Percentiles rank a stretch among this genome's conserved stretches.
Conservation (phyloP, 2,888 invertebrate genomes). For the Bhutanitis thaidina region DNA sequence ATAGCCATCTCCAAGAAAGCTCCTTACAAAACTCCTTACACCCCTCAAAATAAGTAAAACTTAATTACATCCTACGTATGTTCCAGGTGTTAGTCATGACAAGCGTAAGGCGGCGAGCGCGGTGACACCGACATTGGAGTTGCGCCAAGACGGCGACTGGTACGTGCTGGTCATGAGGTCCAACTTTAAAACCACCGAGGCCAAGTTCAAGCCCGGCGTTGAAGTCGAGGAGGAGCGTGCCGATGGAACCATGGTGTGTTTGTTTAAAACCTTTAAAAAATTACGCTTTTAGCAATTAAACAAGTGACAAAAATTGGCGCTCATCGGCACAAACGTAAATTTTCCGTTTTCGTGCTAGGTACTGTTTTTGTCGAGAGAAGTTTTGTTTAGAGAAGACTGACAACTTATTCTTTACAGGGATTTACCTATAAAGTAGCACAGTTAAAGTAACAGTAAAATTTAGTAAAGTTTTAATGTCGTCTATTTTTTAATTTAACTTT, state of each 20-base stretch:
- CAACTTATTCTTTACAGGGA: background rate
- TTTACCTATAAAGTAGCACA: background rate
- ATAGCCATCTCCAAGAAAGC: no score
- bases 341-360: background rate
- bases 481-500: constrained; percentile 27
- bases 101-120: background rate
- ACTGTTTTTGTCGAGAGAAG: background rate
- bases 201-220: no score
- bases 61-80: background rate
- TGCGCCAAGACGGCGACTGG: no score
- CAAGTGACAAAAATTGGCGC: background rate
- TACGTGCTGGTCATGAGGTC: no score
- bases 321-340: background rate
- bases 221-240: no score
- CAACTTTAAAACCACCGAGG: no score
- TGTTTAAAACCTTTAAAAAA: background rate
- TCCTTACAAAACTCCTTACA: no score
- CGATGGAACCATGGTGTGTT: no score
- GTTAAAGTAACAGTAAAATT: background rate
- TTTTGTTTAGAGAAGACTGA: background rate
- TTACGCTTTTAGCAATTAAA: background rate
- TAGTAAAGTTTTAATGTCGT: background rate
- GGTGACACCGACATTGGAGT: no score
- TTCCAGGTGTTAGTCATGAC: background rate
- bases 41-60: no score